phyloP scores from a whole-genome alignment of 1,140 invertebrate genomes.

The Acyrthosiphon pisum region DNA sequence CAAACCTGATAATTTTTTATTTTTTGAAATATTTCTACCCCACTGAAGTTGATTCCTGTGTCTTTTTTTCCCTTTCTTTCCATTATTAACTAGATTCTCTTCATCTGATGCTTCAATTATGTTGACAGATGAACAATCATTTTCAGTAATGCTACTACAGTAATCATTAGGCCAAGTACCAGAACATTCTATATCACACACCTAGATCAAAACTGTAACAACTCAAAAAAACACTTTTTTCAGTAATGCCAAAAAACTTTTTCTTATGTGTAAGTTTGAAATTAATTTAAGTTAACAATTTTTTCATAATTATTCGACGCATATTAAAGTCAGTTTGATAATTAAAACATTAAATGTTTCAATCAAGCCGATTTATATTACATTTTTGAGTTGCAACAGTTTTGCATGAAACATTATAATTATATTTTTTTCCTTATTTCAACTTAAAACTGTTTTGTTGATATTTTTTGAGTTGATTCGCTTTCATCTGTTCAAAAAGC shows the following conservation, averaged over 20 bases:
- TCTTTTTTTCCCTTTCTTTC: too few relatives aligned
- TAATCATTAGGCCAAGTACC: too few relatives aligned
- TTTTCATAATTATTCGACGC: neutral
- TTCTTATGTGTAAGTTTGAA: neutral
- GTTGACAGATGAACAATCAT: too few relatives aligned
- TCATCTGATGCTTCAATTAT: too few relatives aligned
- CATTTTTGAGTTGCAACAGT: neutral
- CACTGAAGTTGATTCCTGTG: too few relatives aligned
- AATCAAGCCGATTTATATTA: neutral
- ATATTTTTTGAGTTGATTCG: slow-evolving; percentile 31
- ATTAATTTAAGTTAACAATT: slow-evolving; percentile 21
- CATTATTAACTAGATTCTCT: too few relatives aligned
- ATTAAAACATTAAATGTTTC: neutral
- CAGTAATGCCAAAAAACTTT: neutral
- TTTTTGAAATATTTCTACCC: too few relatives aligned
- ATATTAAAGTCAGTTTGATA: neutral
- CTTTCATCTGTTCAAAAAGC: slow-evolving; percentile 23
- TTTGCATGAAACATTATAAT: neutral
- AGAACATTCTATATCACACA: neutral
- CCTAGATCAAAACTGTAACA: neutral
- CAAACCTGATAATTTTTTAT: too few relatives aligned
- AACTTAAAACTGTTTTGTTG: neutral
- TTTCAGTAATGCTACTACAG: too few relatives aligned
- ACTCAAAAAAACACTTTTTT: neutral
- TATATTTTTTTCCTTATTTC: neutral